phyloP scores from a whole-genome alignment of 2,797 vertebrate genomes.

The Adrianichthys oophorus region DNA sequence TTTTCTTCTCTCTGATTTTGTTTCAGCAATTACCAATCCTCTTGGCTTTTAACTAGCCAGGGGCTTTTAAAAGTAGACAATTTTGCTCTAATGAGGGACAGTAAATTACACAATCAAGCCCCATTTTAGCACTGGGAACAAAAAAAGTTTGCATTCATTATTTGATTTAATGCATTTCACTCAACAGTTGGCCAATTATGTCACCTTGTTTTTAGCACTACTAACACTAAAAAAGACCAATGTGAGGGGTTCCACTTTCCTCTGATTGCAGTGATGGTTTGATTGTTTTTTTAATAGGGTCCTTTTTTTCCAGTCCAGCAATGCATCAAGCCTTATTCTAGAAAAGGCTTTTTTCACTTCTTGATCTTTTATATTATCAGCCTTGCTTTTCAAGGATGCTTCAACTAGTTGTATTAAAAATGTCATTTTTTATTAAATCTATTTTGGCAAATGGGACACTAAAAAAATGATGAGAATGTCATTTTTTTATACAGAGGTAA shows the following conservation, averaged over 20 bases:
- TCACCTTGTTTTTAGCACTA: conserved; percentile 41
- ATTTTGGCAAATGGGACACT: conserved; percentile 36
- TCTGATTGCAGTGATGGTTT: conserved; percentile 45
- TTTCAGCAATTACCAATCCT: conserved; percentile 43
- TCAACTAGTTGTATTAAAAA: conserved; percentile 43
- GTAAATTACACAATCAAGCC: conserved; percentile 51
- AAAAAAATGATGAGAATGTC: conserved; percentile 6
- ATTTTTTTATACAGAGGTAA: too few relatives aligned
- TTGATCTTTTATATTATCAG: conserved; percentile 47
- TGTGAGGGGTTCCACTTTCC: conserved; percentile 35
- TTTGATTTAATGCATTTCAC: conserved; percentile 47
- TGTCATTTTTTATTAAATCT: conserved; percentile 50
- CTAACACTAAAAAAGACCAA: conserved; percentile 39
- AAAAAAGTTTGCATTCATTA: conserved; percentile 55
- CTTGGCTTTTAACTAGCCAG: conserved; percentile 56
- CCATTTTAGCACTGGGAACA: conserved; percentile 44
- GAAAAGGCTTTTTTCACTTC: conserved; percentile 34
- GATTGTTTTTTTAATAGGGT: conserved; percentile 49
- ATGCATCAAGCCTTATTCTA: conserved; percentile 25
- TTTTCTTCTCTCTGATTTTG: conserved; percentile 55
- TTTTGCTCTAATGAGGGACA: conserved; percentile 44
- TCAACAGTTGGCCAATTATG: conserved; percentile 35
- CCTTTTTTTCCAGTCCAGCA: conserved; percentile 35
- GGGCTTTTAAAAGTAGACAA: conserved; percentile 62
- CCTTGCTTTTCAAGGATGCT: conserved; percentile 32